A percentile compares a stretch with the other conserved stretches of the same genome.
phyloP scores from a whole-genome alignment of 1,140 invertebrate species.

The Myzus persicae region DNA sequence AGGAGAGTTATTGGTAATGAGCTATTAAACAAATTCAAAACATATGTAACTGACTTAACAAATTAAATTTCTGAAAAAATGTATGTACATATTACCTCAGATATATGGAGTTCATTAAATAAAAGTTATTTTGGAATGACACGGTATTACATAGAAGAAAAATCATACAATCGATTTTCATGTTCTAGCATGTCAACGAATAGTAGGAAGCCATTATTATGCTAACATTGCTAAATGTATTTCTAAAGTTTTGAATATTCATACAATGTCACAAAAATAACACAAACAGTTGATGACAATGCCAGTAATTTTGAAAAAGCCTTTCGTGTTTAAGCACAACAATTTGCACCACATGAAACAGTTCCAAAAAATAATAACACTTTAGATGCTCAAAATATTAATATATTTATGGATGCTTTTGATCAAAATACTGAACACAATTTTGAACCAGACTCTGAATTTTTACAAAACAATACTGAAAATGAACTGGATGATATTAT shows the following conservation, averaged over 20 bases:
- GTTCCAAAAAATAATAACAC: no score
- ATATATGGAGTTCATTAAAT: slow-evolving; percentile 23
- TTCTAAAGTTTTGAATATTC: not conserved
- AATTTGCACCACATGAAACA: not conserved
- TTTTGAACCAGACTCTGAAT: not conserved
- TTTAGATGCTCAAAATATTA: no score
- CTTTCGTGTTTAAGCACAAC: not conserved
- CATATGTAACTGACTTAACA: not conserved
- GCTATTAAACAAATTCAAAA: not conserved
- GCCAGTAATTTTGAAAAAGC: not conserved
- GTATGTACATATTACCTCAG: not conserved
- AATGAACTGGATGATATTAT: not conserved
- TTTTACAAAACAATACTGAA: not conserved
- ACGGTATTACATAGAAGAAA: not conserved
- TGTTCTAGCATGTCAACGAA: not conserved
- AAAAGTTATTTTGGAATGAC: slow-evolving; percentile 19
- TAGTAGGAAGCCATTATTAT: not conserved
- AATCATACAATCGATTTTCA: not conserved
- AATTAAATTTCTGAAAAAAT: not conserved
- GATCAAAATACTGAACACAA: not conserved
- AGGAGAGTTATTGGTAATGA: not conserved
- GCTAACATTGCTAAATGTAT: slow-evolving; percentile 10
- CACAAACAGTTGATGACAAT: not conserved
- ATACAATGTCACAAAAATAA: not conserved
- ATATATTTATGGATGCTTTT: no score